A percentile compares a stretch with the other conserved stretches of the same genome.
These are phyloP conservation scores for Brachypteracias leptosomus DNA, from an alignment of 2,113 vertebrate genomes.

Conservation along the genomic window DNA sequence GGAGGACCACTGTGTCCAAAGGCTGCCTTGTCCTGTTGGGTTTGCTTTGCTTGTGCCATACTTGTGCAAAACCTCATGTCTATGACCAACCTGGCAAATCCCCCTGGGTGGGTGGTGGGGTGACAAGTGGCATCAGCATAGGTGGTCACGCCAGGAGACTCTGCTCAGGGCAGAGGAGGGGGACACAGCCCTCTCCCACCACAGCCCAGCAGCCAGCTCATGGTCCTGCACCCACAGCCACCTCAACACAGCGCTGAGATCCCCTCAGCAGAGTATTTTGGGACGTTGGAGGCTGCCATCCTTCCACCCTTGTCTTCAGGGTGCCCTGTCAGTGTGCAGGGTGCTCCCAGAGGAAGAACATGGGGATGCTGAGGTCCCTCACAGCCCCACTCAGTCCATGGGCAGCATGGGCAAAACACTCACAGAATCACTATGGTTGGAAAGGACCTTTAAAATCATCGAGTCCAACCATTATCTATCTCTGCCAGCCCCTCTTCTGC, in stretches of 20 bases:
- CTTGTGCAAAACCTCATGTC: fast-evolving
- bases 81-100: not conserved
- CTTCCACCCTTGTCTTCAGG: fast-evolving
- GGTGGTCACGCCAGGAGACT: fast-evolving
- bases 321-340: not conserved
- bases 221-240: fast-evolving
- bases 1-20: not conserved
- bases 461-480: no score
- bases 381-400: fast-evolving
- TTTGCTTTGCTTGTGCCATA: not conserved
- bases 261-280: not conserved
- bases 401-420: not conserved
- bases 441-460: no score
- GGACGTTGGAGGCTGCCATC: not conserved
- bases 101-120: fast-evolving
- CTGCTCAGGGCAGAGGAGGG: no score
- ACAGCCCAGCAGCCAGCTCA: not conserved
- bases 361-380: not conserved
- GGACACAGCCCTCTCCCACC: not conserved
- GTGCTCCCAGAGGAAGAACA: not conserved
- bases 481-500: no score
- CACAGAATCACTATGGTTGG: no score
- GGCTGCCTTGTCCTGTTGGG: not conserved
- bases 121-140: fast-evolving
- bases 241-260: fast-evolving